phyloP scores from a whole-genome alignment of 1,140 invertebrate species.

The Zaprionus ghesquierei region DNA sequence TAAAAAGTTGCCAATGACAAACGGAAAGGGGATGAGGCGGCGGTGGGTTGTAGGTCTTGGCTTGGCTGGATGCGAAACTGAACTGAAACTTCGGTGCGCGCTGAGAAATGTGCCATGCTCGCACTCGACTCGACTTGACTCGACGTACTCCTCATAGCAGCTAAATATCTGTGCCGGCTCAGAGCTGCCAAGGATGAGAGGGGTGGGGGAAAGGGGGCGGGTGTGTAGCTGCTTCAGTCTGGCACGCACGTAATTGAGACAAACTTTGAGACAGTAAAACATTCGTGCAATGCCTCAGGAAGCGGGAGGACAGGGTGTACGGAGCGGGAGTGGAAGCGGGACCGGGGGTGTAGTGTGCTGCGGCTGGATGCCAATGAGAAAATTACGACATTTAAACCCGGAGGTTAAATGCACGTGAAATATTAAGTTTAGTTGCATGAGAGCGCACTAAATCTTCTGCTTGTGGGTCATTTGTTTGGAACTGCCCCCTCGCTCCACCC shows the following conservation, averaged over 20 bases:
- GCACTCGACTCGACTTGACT: not conserved
- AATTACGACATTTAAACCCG: constrained; percentile 79
- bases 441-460: constrained; percentile 75
- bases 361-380: constrained; percentile 63
- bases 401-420: constrained; percentile 79
- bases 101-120: constrained; percentile 41
- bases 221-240: constrained; percentile 48
- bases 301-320: not conserved
- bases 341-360: not conserved
- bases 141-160: constrained; percentile 22
- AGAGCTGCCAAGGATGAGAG: no score
- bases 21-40: constrained; percentile 33
- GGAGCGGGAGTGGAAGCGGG: not conserved
- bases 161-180: constrained; percentile 57
- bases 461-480: constrained; percentile 67
- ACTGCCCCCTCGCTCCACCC: not conserved
- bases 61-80: not conserved
- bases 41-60: not conserved
- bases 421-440: constrained; percentile 78
- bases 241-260: constrained; percentile 79
- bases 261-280: constrained; percentile 78
- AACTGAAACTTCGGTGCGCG: not conserved
- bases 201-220: not conserved
- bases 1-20: constrained; percentile 80
- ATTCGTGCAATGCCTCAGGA: constrained; percentile 55